Base-by-base conservation (phyloP, 2,797 vertebrate species). In the Cirrhinus mrigala region DNA sequence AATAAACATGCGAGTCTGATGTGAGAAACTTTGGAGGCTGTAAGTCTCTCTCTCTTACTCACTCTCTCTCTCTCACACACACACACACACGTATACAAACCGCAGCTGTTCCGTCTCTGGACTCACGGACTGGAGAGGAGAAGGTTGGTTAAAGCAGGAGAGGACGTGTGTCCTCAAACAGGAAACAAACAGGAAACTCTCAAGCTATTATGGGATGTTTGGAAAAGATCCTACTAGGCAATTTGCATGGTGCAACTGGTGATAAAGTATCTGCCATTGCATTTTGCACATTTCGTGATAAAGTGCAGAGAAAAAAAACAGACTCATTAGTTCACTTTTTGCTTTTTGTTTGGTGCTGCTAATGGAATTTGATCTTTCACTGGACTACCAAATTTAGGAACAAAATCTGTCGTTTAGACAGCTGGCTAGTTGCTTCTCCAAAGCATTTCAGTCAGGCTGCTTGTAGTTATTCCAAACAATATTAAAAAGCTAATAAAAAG, bases 181-280 rank as follows among this genome's bases (percentile, higher is more conserved):
- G 77, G 82, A 75, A 84, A 82, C 46, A 86, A 79, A 78, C 73
- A 85, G 75, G 79, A 79, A 79, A 24, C 84, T 82, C 73, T 64
- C 66, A 18, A 64, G 81, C 60, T 86, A 86, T 89, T 88, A 74
- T 87, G 82, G 87, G 76, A 71, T 83, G 66, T 83, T 74, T 85
- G 82, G 56, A 68, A 69, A 48, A 14, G 24, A 40, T 71, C 52
- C 70, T 54, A 64, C 24, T 52, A 46, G 71, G 64, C 46, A 37
- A 62, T 64, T 27, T 80, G 40, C 60, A 79, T 75, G 71, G 70
- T 74, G 56, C 40, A 24, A 71, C 79, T 16, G 29, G 27, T 73
- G 29, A 40, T 24, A 29, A 60, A 24, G 48, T 76, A 14, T 44
- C 66, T 33, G 8, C 7, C 0, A 9, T 37, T 40, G 27, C 46